These are phyloP conservation scores for Ectemnius cavifrons DNA, from an alignment of 2,888 invertebrate genomes.

Conservation along the genomic window DNA sequence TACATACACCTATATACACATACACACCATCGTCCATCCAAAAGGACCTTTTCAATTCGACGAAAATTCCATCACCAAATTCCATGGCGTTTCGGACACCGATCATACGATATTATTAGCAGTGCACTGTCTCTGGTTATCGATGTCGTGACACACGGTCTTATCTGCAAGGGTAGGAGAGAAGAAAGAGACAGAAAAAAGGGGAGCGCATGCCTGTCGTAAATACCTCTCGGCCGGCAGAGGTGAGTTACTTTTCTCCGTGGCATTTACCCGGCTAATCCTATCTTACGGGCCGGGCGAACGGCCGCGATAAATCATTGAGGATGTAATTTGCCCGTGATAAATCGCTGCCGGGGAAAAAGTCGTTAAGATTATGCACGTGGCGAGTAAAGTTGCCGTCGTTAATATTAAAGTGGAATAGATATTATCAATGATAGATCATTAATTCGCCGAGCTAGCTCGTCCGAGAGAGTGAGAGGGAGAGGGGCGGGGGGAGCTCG, in stretches of 20 bases:
- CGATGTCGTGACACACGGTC: slow-evolving; percentile 37
- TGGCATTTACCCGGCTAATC: slow-evolving; percentile 53
- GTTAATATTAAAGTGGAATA: slow-evolving; percentile 56
- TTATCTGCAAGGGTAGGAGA: slow-evolving; percentile 26
- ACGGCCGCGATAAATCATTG: slow-evolving; percentile 53
- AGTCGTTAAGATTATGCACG: slow-evolving; percentile 55
- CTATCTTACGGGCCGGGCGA: slow-evolving; percentile 43
- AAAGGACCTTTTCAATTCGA: slow-evolving; percentile 6
- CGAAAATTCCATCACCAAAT: too few relatives aligned
- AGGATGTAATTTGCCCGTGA: slow-evolving; percentile 56
- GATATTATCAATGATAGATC: slow-evolving; percentile 63
- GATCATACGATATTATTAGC: too few relatives aligned
- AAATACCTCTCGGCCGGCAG: slow-evolving; percentile 5
- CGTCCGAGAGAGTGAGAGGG: not conserved
- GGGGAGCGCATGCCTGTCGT: too few relatives aligned
- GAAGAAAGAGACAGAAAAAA: slow-evolving; percentile 37
- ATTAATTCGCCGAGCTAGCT: slow-evolving; percentile 48
- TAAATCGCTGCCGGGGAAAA: slow-evolving; percentile 54
- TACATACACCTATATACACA: not conserved
- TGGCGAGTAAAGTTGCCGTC: slow-evolving; percentile 52
- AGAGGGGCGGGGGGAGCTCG: too few relatives aligned
- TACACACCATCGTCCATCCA: too few relatives aligned
- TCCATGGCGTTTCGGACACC: too few relatives aligned
- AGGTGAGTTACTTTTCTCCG: slow-evolving; percentile 46
- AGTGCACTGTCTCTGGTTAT: slow-evolving; percentile 24